A percentile compares a stretch with the other conserved stretches of the same genome.
Conservation (phyloP, 30 jellyfish, hydroid and myxozoan genomes). For the Sanderia malayensis region DNA sequence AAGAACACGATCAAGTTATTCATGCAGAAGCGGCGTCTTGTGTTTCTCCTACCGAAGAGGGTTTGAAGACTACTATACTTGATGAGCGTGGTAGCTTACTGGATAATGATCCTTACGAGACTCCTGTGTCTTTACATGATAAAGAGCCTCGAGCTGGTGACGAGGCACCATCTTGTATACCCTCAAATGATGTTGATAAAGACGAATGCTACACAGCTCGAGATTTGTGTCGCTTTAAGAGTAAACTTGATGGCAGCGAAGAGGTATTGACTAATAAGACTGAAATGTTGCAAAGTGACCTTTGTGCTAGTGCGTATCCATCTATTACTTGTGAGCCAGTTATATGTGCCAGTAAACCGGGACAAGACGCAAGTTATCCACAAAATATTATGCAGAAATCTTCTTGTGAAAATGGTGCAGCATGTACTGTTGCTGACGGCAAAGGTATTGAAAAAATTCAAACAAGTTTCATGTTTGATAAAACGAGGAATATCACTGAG, state of each 20-base stretch:
- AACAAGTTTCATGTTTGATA: neutral
- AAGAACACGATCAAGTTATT: too few relatives aligned
- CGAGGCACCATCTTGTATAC: neutral
- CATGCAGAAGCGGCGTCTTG: too few relatives aligned
- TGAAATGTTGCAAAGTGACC: neutral
- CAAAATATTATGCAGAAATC: neutral
- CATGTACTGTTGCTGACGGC: neutral
- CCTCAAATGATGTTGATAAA: neutral
- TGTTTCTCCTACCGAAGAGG: too few relatives aligned
- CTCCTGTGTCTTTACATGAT: neutral
- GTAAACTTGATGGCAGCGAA: neutral
- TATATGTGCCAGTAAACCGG: neutral
- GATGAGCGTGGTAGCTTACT: too few relatives aligned
- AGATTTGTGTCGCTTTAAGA: neutral
- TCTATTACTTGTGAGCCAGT: neutral
- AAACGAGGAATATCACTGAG: neutral
- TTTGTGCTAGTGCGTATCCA: neutral
- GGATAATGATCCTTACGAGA: too few relatives aligned
- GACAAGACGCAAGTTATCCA: neutral
- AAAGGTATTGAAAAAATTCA: neutral
- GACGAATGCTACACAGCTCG: neutral
- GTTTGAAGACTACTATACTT: too few relatives aligned
- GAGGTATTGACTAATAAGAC: neutral
- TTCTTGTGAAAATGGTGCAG: too few relatives aligned
- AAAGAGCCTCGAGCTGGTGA: conserved; percentile 4